Percentiles rank a stretch among this genome's conserved stretches.
These are phyloP conservation scores for Montipora efflorescens DNA, from an alignment of 64 coral and sea anemone species.

Conservation along the genomic window DNA sequence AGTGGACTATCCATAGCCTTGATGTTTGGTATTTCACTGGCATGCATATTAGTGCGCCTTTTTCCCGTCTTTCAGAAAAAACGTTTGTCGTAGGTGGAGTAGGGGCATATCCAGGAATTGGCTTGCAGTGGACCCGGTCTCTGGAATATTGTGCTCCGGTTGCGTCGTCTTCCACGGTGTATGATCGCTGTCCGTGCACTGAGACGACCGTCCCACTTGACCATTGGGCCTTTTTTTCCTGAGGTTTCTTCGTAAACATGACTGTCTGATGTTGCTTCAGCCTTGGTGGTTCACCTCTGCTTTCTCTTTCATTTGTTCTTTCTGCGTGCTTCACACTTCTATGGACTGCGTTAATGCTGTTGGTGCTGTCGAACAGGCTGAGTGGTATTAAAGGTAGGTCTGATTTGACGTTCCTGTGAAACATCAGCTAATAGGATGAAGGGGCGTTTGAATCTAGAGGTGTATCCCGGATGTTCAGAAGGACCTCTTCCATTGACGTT, in stretches of 20 bases:
- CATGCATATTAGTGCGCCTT: no score
- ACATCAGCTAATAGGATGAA: conserved; percentile 9
- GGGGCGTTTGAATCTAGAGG: conserved; percentile 79
- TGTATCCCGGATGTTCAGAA: conserved; percentile 84
- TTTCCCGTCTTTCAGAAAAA: neutral
- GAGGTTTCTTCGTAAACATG: conserved; percentile 87
- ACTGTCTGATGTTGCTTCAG: conserved; percentile 83
- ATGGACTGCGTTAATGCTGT: conserved; percentile 85
- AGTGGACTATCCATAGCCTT: no score
- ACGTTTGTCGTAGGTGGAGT: conserved; percentile 64
- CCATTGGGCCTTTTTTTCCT: conserved; percentile 50
- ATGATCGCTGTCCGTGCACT: no score
- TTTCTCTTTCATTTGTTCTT: conserved; percentile 79
- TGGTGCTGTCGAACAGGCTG: conserved; percentile 82
- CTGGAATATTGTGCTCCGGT: no score
- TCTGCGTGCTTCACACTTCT: conserved; percentile 80
- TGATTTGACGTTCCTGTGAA: no score
- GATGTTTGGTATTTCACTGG: no score
- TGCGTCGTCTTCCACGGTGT: no score
- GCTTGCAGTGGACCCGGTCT: no score
- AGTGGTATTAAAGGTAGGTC: conserved; percentile 51
- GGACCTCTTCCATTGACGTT: conserved; percentile 14
- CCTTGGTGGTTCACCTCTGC: conserved; percentile 83
- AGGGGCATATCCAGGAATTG: conserved; percentile 67
- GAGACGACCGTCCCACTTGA: no score